phyloP scores from a whole-genome alignment of 2,888 invertebrate genomes.

The Drosophila hamatofila region DNA sequence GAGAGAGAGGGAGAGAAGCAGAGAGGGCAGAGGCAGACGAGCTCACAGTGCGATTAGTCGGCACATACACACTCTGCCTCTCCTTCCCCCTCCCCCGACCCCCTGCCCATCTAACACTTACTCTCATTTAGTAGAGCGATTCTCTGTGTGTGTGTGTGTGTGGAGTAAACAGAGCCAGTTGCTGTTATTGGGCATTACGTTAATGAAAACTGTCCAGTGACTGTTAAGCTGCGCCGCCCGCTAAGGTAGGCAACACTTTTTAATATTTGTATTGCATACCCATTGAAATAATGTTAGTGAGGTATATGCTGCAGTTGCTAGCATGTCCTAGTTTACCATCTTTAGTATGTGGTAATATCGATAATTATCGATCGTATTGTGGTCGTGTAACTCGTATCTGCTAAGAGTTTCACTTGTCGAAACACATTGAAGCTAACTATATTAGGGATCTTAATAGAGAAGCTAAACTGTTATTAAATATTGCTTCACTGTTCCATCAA shows the following conservation, averaged over 20 bases:
- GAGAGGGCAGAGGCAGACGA: not conserved
- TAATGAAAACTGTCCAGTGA: conserved; percentile 38
- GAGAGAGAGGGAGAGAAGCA: not conserved
- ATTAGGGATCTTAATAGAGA: too few relatives aligned
- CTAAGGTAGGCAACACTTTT: conserved; percentile 45
- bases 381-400: too few relatives aligned
- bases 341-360: not conserved
- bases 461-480: not conserved
- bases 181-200: conserved; percentile 32
- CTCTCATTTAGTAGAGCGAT: conserved; percentile 1
- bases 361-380: not conserved
- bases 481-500: not conserved
- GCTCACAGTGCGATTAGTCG: conserved; percentile 18
- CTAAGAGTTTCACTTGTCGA: too few relatives aligned
- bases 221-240: conserved; percentile 20
- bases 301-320: too few relatives aligned
- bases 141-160: conserved; percentile 10
- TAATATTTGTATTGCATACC: conserved; percentile 3
- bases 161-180: conserved; percentile 10
- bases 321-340: not conserved
- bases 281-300: not conserved
- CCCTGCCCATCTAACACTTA: not conserved
- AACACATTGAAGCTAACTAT: too few relatives aligned
- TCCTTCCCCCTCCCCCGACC: too few relatives aligned
- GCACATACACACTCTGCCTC: not conserved